Base-by-base conservation (phyloP, 35 echinoderm and acorn worm genomes). In the Amphiura filiformis region DNA sequence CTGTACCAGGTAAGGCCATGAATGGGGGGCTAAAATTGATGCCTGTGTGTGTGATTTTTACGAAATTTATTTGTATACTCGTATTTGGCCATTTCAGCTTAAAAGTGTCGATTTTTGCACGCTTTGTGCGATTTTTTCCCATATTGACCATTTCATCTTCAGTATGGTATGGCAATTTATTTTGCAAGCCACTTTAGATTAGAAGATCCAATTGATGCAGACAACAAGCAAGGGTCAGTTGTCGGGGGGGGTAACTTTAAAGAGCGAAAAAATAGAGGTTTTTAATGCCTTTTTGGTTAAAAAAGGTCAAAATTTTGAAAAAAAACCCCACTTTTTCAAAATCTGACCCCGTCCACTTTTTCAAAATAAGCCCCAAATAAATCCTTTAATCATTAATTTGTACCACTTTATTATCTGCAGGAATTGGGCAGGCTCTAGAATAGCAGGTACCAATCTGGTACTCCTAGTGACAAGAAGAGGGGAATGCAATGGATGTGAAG, bases 371-470 rank as follows among this genome's bases (percentile, higher is more conserved):
- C 65, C 5, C 15, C 4, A 30, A 79, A 36, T 13, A 42, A 52
- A 36, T 88, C 36, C 42, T 34, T 44, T 26, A 88, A 42, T 64
- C 77, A 52, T 41, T 36, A 11, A 1, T 40, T 64, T n/a, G n/a
- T n/a, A n/a, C n/a, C n/a, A n/a, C n/a, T 36, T 65, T 70, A 0
- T 78, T 39, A 30, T 70, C 38, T 23, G 23, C 87, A 93, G 92
- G 87, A 34, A 47, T 34, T 94, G 92, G 92, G 57, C 35, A 13
- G 49, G 83, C 20, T 61, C 57, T 36, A 41, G 39, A 26, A 56
- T 94, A 28, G 32, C 36, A 33, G 83, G 76, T 23, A 94, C 92
- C 32, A 94, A 94, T 39, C 79, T 94, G 13, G 76, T 94, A 12
- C 41, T 47, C 17, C 57, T 90, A 38, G 78, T 94, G 13, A 57